Evolutionary conservation across 2,888 invertebrate species (phyloP), one percentile per base, ranked within the genome.

Genomic region (Nomada ferruginata): DNA sequence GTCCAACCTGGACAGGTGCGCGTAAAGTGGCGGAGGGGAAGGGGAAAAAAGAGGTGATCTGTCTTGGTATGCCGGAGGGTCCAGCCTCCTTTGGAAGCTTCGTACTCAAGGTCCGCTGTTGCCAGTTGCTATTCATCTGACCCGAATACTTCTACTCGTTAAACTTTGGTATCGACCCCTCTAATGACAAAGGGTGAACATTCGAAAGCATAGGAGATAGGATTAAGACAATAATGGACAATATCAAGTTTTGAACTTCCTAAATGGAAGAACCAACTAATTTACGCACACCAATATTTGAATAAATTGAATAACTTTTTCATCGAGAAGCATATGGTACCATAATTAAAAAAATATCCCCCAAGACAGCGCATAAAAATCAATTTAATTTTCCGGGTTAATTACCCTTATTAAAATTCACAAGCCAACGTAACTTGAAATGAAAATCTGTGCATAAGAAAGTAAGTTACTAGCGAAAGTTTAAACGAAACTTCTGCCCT

Each of bases 61-160:
- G 89, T 91, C 90, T 90, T 90, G 90, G 90, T 89, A 90, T 90
- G 90, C 87, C 81, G 87, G 82, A 83, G 80, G 88, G 82, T 79
- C 73, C 88, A 89, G 89, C 85, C 88, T 88, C 86, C 85, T 89
- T 90, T 91, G 91, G 90, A 91, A 91, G 91, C 89, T 89, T 87
- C 87, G 79, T 86, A 85, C 88, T 86, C 91, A 91, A 91, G 90
- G 89, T 90, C 91, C 89, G 85, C 78, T 82, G 86, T 89, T 85
- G 84, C 84, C 86, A 76, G 84, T 86, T 84, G 83, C 87, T 85
- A 75, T 82, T 80, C 86, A 65, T 75, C 74, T 79, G 83, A 85
- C 85, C 86, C 73, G 83, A 87, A 86, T 86, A 86, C 81, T 80
- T 83, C 75, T 20, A 66, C 71, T 83, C 78, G 65, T 74, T 81